These are phyloP conservation scores for Polyommatus icarus DNA, from an alignment of 2,888 invertebrate genomes.

Conservation along the genomic window DNA sequence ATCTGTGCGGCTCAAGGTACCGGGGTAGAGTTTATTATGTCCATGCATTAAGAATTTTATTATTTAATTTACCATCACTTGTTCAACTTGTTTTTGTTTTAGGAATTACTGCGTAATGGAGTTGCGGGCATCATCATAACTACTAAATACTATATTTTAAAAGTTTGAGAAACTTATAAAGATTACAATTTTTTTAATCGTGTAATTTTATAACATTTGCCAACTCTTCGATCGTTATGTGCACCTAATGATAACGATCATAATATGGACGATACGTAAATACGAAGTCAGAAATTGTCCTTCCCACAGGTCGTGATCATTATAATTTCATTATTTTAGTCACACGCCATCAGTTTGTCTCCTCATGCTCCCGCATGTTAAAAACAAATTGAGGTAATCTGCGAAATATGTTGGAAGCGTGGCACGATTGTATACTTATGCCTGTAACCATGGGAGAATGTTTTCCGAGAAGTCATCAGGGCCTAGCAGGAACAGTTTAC, in stretches of 20 bases:
- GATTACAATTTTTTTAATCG: too few relatives aligned
- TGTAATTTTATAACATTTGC: too few relatives aligned
- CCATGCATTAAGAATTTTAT: constrained; percentile 14
- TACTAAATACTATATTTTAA: too few relatives aligned
- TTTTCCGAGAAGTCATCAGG: neutral
- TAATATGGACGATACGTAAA: neutral
- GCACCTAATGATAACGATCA: too few relatives aligned
- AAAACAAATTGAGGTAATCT: constrained; percentile 8
- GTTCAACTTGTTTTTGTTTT: too few relatives aligned
- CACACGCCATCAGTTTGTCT: constrained; percentile 27
- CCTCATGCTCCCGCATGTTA: constrained; percentile 1
- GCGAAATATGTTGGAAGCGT: neutral
- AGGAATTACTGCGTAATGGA: too few relatives aligned
- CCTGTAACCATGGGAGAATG: neutral
- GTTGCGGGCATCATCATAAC: too few relatives aligned
- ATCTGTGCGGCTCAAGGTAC: constrained; percentile 60
- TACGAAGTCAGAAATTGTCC: neutral
- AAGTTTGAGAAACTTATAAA: too few relatives aligned
- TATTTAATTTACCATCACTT: too few relatives aligned
- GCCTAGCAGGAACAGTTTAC: neutral
- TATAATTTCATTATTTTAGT: constrained; percentile 30
- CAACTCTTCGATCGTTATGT: too few relatives aligned
- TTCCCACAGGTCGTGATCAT: constrained; percentile 31
- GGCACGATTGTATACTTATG: neutral
- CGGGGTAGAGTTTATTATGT: constrained; percentile 31